These are phyloP conservation scores for Sander lucioperca DNA, from an alignment of 2,113 vertebrate species.

Conservation along the genomic window DNA sequence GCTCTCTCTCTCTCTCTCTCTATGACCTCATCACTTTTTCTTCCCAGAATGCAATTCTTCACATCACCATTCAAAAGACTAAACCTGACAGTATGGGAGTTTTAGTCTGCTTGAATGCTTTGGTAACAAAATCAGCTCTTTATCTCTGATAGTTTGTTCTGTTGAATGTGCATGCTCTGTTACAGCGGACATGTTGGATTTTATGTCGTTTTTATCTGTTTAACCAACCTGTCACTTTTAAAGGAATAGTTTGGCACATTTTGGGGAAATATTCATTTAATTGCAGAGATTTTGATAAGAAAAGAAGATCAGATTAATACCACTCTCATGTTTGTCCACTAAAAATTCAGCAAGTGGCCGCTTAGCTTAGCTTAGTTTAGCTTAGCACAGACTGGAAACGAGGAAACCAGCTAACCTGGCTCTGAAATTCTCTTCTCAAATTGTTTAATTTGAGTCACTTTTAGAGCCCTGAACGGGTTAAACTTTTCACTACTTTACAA, in stretches of 20 bases:
- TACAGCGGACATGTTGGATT: not conserved
- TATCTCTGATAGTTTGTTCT: not conserved
- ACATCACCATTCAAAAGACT: constrained; percentile 26
- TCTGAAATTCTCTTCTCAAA: not conserved
- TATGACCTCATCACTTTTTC: constrained; percentile 33
- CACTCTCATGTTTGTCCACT: not conserved
- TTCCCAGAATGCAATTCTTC: constrained; percentile 27
- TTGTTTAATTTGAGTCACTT: not conserved
- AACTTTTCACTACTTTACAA: not conserved
- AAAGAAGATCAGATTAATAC: no score
- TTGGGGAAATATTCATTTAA: not conserved
- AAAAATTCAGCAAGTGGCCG: not conserved
- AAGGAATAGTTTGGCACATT: not conserved
- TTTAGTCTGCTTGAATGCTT: constrained; percentile 18
- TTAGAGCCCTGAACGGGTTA: not conserved
- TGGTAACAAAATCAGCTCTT: constrained; percentile 2
- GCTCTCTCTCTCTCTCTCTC: constrained; percentile 4
- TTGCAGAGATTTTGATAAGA: not conserved
- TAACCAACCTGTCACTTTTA: not conserved
- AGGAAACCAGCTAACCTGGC: not conserved
- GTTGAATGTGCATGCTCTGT: not conserved
- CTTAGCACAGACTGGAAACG: not conserved
- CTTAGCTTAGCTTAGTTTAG: constrained; percentile 2
- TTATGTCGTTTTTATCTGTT: not conserved
- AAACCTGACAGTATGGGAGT: constrained; percentile 6